Evolutionary conservation across 2,113 vertebrate species (phyloP).

Genomic region (Alexandromys fortis): DNA sequence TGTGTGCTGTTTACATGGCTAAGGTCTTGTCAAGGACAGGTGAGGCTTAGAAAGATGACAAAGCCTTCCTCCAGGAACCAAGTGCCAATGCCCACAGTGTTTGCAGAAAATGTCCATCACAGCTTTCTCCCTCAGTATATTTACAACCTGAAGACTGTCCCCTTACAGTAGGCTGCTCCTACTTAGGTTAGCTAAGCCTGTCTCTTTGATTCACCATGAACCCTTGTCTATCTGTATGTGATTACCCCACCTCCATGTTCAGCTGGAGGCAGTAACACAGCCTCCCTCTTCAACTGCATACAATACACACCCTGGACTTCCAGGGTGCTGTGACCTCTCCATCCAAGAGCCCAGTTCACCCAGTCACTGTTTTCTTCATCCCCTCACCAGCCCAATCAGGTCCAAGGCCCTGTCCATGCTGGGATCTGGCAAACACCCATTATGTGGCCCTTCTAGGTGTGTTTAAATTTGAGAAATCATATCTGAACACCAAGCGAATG

Average conservation of each 20-base stretch:
- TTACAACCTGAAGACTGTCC: not conserved
- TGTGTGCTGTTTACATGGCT: not conserved
- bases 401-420: not conserved
- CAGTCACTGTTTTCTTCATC: not conserved
- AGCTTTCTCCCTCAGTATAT: not conserved
- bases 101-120: not conserved
- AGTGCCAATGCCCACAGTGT: not conserved
- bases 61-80: not conserved
- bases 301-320: not conserved
- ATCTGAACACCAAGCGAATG: not conserved
- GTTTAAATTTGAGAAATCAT: constrained; percentile 32
- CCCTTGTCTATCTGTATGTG: not conserved
- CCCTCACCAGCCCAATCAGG: not conserved
- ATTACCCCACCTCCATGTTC: not conserved
- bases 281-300: not conserved
- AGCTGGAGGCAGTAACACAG: not conserved
- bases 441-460: not conserved
- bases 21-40: not conserved
- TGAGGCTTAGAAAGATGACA: not conserved
- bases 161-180: not conserved
- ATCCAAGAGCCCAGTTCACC: not conserved
- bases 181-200: not conserved
- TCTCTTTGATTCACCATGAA: not conserved
- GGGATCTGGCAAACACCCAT: not conserved
- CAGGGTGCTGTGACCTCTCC: too few relatives aligned